Conservation (phyloP, 2,888 invertebrate species). For the Eulithis prunata region DNA sequence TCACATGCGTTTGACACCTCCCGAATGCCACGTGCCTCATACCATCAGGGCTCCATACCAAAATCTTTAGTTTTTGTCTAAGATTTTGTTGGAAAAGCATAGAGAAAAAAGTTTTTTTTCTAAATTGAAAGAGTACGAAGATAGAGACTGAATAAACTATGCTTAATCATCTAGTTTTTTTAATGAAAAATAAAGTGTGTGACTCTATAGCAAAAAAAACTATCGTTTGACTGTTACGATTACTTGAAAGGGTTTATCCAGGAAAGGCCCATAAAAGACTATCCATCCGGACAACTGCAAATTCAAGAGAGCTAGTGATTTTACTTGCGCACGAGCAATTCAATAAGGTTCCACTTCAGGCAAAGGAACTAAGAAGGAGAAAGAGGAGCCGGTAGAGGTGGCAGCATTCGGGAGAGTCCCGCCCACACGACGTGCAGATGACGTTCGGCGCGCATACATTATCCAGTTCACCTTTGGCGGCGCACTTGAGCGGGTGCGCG, state of each 20-base stretch:
- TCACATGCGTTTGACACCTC: slow-evolving; percentile 41
- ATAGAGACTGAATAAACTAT: not conserved
- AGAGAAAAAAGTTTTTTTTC: not conserved
- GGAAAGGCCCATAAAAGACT: not conserved
- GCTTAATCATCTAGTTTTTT: not conserved
- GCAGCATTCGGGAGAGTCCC: slow-evolving; percentile 48
- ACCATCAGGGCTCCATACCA: not conserved
- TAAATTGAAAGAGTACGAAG: not conserved
- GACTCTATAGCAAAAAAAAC: not conserved
- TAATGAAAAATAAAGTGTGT: not conserved
- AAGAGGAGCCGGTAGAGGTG: slow-evolving; percentile 7
- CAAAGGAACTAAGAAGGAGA: not conserved
- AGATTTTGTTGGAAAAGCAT: not conserved
- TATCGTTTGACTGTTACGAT: not conserved
- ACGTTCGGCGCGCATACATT: slow-evolving; percentile 81
- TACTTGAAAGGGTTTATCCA: not conserved
- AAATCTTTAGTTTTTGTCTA: not conserved
- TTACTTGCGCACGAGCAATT: not conserved
- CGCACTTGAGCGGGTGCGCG: slow-evolving; percentile 83
- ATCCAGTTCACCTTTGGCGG: slow-evolving; percentile 85
- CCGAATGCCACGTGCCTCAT: slow-evolving; percentile 36
- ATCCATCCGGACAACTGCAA: not conserved
- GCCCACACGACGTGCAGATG: slow-evolving; percentile 76
- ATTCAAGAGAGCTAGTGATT: not conserved
- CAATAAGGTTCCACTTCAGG: not conserved